phyloP scores from a whole-genome alignment of 2,113 vertebrate species.

The Vulpes vulpes region DNA sequence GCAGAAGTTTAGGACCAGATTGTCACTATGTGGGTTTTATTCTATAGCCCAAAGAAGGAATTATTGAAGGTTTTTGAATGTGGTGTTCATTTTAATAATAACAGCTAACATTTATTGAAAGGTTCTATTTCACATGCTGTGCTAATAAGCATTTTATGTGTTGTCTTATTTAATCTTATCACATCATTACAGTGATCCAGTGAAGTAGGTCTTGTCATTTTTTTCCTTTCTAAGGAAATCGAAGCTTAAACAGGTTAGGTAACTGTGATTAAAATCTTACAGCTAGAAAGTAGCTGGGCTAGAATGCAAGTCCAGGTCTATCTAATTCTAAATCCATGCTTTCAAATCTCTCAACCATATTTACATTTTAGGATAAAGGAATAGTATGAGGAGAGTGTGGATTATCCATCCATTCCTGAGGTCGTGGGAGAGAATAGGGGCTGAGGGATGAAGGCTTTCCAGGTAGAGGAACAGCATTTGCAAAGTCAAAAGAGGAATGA shows the following conservation, averaged over 20 bases:
- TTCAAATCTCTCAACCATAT: background rate
- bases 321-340: background rate
- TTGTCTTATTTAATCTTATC: background rate
- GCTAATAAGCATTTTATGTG: background rate
- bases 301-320: background rate
- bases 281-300: background rate
- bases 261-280: background rate
- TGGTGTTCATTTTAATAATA: constrained; percentile 30
- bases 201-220: background rate
- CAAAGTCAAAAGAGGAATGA: background rate
- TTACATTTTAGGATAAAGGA: constrained; percentile 22
- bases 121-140: background rate
- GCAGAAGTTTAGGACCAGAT: background rate
- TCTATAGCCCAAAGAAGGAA: background rate
- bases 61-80: background rate
- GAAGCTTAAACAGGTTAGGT: background rate
- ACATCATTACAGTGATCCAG: background rate
- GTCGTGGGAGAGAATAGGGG: background rate
- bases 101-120: background rate
- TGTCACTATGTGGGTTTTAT: constrained; percentile 19
- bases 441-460: background rate
- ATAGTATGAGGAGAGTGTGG: background rate
- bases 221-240: background rate
- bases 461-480: background rate
- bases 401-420: background rate